Evolutionary conservation across 2,797 vertebrate species (phyloP), one percentile per base, ranked within the genome.

Genomic region (Phrynocephalus forsythii): DNA sequence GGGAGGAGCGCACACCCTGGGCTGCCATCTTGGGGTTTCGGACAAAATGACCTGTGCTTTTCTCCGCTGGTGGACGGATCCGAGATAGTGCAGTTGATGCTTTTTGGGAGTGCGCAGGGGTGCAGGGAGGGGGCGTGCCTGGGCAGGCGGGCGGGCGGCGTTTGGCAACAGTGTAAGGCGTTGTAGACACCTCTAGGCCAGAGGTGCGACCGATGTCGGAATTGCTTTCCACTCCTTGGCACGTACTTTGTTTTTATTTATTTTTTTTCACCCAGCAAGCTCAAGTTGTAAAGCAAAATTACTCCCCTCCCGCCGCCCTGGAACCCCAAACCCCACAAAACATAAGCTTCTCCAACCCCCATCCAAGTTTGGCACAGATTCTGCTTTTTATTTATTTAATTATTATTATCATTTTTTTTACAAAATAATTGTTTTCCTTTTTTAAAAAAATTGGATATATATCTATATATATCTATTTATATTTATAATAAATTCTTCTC

Each of bases 391-490:
- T 66, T 13, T 73, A 48, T 86, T 86, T 73, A 2, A 60, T 60
- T 38, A 10, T 82, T 78, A 71, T 79, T 30, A 28, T 15, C 38
- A 18, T 33, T 84, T 79, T 84, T 88, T 73, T 88, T 88, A 88
- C 83, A 88, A 88, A 88, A 88, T 88, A 88, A 85, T 85, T 85
- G 87, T 85, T 88, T 88, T 88, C 87, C 87, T 88, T 88, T 84
- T 88, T 84, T 18, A 83, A 88, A 85, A 87, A 83, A 88, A 85
- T 79, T 56, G 66, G 73, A 82, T 78, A 80, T 86, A 82, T 78
- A 80, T 86, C 73, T 82, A 44, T 67, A 78, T 82, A 87, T 87
- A 83, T 87, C 63, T 85, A 88, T 88, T 80, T 88, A 82, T 87
- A 85, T 88, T 88, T 84, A 81, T 88, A 81, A 81, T 85, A 88